phyloP scores from a whole-genome alignment of 2,888 invertebrate genomes.

The Gasteruption jaculator region DNA sequence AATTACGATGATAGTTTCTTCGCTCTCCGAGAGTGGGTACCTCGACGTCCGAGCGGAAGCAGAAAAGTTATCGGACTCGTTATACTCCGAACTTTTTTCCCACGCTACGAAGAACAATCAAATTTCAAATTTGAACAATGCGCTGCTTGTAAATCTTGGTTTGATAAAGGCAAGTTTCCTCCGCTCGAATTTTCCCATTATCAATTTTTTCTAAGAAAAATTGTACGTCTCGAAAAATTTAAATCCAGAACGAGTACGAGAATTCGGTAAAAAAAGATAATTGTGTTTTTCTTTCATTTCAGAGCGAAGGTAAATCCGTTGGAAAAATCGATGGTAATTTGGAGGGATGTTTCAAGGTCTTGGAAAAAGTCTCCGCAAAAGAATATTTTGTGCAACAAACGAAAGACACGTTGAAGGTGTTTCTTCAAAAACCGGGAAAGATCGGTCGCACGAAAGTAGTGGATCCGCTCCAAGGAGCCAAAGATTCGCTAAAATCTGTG shows the following conservation, averaged over 20 bases:
- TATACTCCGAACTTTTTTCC: slow-evolving; percentile 57
- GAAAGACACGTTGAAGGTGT: slow-evolving; percentile 54
- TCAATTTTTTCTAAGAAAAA: background rate
- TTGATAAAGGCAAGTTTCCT: slow-evolving; percentile 64
- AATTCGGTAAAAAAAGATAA: too few relatives aligned
- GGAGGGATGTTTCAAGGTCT: slow-evolving; percentile 58
- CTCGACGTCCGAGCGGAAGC: slow-evolving; percentile 53
- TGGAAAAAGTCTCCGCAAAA: slow-evolving; percentile 55
- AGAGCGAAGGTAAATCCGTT: slow-evolving; percentile 67
- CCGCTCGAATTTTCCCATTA: slow-evolving; percentile 3
- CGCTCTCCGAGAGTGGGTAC: slow-evolving; percentile 57
- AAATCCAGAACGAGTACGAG: too few relatives aligned
- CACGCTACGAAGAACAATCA: slow-evolving; percentile 53
- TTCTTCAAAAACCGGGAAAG: slow-evolving; percentile 52
- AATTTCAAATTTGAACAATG: slow-evolving; percentile 60
- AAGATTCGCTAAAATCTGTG: slow-evolving; percentile 36
- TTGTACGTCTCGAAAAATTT: too few relatives aligned
- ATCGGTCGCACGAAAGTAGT: slow-evolving; percentile 29
- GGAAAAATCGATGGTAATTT: slow-evolving; percentile 61
- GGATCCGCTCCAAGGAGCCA: slow-evolving; percentile 42
- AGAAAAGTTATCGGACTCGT: slow-evolving; percentile 51
- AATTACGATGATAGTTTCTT: slow-evolving; percentile 56
- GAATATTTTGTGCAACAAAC: slow-evolving; percentile 56
- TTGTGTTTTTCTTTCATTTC: slow-evolving; percentile 37
- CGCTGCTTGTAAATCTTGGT: slow-evolving; percentile 62